These are phyloP conservation scores for Parnassius apollo DNA, from an alignment of 2,888 invertebrate species.

Conservation along the genomic window DNA sequence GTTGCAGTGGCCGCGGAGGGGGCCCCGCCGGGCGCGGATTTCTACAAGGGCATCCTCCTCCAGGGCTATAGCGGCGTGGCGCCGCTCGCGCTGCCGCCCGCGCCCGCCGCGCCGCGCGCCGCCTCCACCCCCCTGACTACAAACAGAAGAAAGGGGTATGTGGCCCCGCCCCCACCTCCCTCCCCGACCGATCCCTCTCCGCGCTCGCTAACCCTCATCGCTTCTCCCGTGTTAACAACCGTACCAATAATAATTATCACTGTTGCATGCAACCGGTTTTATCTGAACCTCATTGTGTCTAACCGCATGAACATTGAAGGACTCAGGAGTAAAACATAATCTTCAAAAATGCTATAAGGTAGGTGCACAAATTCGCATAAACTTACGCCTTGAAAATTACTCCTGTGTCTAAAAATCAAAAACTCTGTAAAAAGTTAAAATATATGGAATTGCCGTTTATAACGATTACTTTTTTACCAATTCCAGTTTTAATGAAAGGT, in stretches of 20 bases:
- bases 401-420: not conserved
- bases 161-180: constrained; percentile 40
- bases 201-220: constrained; percentile 41
- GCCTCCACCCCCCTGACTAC: constrained; percentile 64
- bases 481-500: too few relatives aligned
- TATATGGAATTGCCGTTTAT: not conserved
- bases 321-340: not conserved
- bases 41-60: constrained; percentile 92
- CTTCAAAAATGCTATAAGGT: too few relatives aligned
- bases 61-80: constrained; percentile 80
- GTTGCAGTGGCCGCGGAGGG: constrained; percentile 92
- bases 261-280: constrained; percentile 6
- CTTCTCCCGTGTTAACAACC: constrained; percentile 35
- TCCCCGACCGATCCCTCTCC: constrained; percentile 30
- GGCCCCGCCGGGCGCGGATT: constrained; percentile 90
- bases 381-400: not conserved
- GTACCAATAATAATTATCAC: constrained; percentile 1
- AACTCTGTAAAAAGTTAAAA: not conserved
- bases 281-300: not conserved
- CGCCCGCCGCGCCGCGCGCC: constrained; percentile 45
- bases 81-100: constrained; percentile 49
- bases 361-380: too few relatives aligned
- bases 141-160: constrained; percentile 80
- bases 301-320: not conserved
- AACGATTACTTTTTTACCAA: too few relatives aligned